A percentile compares a stretch with the other conserved stretches of the same genome.
Conservation (phyloP, 2,888 invertebrate species). For the Hydrotaea cyrtoneurina region DNA sequence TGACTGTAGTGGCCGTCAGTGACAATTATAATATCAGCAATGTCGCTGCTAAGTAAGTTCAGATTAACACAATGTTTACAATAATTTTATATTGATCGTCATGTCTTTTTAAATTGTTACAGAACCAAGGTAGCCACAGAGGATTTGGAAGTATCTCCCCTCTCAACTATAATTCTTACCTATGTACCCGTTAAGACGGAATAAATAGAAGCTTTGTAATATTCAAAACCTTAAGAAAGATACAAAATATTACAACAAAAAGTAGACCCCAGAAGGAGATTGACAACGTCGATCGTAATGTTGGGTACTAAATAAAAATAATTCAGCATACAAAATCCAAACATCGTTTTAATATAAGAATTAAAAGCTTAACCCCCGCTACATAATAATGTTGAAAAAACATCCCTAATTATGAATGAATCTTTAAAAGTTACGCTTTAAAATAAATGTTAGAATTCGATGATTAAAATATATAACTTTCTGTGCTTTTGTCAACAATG, state of each 20-base stretch:
- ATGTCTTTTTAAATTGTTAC: constrained; percentile 62
- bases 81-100: constrained; percentile 6
- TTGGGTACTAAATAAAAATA: not conserved
- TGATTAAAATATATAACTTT: no score
- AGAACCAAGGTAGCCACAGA: constrained; percentile 84
- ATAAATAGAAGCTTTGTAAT: constrained; percentile 65
- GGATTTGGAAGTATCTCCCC: constrained; percentile 83
- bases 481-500: no score
- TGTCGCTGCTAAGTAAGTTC: constrained; percentile 72
- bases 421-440: no score
- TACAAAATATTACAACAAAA: not conserved
- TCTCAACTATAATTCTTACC: constrained; percentile 85
- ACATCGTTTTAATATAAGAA: not conserved
- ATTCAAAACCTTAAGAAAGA: not conserved
- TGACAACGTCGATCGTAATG: not conserved
- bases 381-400: no score
- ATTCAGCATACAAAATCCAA: not conserved
- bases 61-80: no score
- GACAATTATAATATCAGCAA: constrained; percentile 80
- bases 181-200: constrained; percentile 84
- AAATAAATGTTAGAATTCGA: no score
- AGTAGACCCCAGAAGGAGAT: not conserved
- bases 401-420: no score
- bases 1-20: constrained; percentile 84
- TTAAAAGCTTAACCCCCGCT: no score